Evolutionary conservation across 1,140 invertebrate species (phyloP).

Genomic region (Mylabris phalerata): DNA sequence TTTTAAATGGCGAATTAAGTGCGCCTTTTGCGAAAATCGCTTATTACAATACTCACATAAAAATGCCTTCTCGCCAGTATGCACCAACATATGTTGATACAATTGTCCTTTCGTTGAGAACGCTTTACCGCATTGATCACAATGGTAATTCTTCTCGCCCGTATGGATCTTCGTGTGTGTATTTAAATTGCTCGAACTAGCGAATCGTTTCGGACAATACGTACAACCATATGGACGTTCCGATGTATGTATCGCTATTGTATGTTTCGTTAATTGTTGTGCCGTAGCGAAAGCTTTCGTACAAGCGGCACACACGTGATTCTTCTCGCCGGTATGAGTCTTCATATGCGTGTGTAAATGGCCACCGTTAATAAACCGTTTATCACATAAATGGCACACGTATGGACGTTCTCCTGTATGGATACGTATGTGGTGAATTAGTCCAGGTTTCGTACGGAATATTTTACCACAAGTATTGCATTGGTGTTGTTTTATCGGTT

Average conservation of each 20-base stretch:
- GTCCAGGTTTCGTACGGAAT: slow-evolving; percentile 37
- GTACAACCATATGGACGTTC: slow-evolving; percentile 51
- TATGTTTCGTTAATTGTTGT: slow-evolving; percentile 51
- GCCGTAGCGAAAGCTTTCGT: slow-evolving; percentile 49
- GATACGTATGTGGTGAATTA: slow-evolving; percentile 40
- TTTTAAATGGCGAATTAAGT: slow-evolving; percentile 47
- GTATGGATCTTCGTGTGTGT: slow-evolving; percentile 49
- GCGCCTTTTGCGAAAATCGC: slow-evolving; percentile 70
- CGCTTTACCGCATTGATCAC: slow-evolving; percentile 42
- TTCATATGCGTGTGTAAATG: slow-evolving; percentile 44
- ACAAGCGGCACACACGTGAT: slow-evolving; percentile 50
- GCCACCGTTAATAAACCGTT: slow-evolving; percentile 47
- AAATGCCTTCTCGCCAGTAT: slow-evolving; percentile 56
- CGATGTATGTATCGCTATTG: slow-evolving; percentile 61
- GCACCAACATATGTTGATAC: slow-evolving; percentile 52
- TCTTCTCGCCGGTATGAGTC: slow-evolving; percentile 58
- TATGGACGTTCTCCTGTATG: slow-evolving; percentile 56
- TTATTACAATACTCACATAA: slow-evolving; percentile 70
- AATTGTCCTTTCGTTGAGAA: slow-evolving; percentile 44
- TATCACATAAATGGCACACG: slow-evolving; percentile 56
- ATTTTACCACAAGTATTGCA: slow-evolving; percentile 38
- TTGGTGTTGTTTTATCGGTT: slow-evolving; percentile 32
- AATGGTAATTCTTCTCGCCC: slow-evolving; percentile 49
- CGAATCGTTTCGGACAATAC: slow-evolving; percentile 43
- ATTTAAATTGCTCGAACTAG: slow-evolving; percentile 40